Percentiles rank a stretch among this genome's conserved stretches.
Conservation (phyloP, 2,113 vertebrate genomes). For the Promerops cafer region DNA sequence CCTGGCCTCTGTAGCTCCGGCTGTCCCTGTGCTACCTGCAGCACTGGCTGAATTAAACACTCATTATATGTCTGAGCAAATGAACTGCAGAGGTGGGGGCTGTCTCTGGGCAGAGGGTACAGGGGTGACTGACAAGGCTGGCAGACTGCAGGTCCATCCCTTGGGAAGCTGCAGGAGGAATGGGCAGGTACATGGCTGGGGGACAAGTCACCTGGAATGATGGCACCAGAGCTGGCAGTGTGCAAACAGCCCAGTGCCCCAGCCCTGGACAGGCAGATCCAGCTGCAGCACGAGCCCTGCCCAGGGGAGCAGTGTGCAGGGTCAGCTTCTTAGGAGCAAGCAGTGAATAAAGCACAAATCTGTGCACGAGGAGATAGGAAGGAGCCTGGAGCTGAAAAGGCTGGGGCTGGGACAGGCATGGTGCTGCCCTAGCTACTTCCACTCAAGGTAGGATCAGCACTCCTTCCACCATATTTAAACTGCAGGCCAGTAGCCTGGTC, state of each 20-base stretch:
- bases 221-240: not conserved
- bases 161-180: not conserved
- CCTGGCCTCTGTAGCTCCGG: not conserved
- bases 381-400: not conserved
- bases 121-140: not conserved
- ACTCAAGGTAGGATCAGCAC: not conserved
- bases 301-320: not conserved
- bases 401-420: not conserved
- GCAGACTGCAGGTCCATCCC: not conserved
- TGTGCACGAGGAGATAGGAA: not conserved
- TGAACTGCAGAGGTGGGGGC: not conserved
- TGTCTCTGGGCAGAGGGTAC: not conserved
- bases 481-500: not conserved
- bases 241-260: not conserved
- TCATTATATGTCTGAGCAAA: not conserved
- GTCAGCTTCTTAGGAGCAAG: not conserved
- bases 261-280: not conserved
- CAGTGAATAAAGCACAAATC: not conserved
- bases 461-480: not conserved
- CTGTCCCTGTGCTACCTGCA: not conserved
- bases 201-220: not conserved
- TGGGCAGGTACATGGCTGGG: not conserved
- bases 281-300: not conserved
- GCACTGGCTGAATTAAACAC: not conserved
- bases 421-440: not conserved